Base-by-base conservation (phyloP, 1,140 invertebrate genomes). In the Heterodera schachtii region DNA sequence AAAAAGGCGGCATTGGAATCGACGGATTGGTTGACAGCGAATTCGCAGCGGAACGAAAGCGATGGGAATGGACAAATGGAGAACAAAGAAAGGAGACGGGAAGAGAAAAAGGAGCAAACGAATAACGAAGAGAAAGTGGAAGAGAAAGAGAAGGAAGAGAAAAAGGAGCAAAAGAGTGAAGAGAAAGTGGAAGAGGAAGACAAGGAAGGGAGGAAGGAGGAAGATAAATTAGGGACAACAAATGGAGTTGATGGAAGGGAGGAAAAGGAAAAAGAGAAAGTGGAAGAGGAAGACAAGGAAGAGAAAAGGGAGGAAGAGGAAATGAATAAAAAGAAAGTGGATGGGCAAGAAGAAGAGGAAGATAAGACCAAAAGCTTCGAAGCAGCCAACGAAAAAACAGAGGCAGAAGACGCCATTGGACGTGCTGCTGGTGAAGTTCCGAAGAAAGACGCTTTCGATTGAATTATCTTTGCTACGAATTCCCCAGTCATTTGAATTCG, bases 1-100 rank as follows among this genome's bases (percentile, higher is more conserved):
- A 78, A 78, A 21, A 66, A 70, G 21, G 49, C 57, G 31, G 77
- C 77, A 31, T 69, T 78, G 77, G 77, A 78, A 46, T 78, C 77
- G 21, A 70, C 77, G 3, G 77, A 78, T 19, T 78, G 66, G 49
- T 44, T 78, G 46, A 41, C 21, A 49, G 11, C 64, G 21, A 46
- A 71, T 44, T 31, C 44, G 44, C 31, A 31, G 46, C 47, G 46
- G 19, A 41, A 19, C 31, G 31, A 31, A 31, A 31, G 31, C 31
- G 31, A 31, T 31, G 74, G 64, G 47, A 75, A 13, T 52, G 11
- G 13, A 2, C 41, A 75, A 75, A 75, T 46, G 52, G 19, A 52
- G 16, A 13, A 75, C 13, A 44, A 19, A 75, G 41, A 13, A 46
- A 5, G 13, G 60, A 44, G 57, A 43, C 31, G 31, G 31, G 31